phyloP scores from a whole-genome alignment of 2,888 invertebrate genomes.

The Torymus auratus region DNA sequence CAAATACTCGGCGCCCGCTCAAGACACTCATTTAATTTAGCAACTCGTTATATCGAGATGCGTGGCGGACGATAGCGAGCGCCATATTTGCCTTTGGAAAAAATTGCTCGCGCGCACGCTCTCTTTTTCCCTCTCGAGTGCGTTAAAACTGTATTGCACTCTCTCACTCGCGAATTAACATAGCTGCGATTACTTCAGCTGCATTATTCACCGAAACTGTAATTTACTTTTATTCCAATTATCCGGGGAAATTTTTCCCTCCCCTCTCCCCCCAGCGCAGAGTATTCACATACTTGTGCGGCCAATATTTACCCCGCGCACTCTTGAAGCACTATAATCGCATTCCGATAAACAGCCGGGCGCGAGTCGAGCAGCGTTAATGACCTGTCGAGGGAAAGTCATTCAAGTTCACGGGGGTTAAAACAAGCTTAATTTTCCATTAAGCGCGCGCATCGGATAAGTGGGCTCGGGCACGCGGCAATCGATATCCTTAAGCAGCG shows the following conservation, averaged over 20 bases:
- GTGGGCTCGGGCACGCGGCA: background rate
- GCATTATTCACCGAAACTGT: background rate
- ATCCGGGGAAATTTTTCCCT: background rate
- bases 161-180: no score
- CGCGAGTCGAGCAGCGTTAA: background rate
- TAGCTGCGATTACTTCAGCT: no score
- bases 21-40: slow-evolving; percentile 2
- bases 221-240: background rate
- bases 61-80: no score
- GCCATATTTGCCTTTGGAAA: no score
- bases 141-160: no score
- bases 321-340: no score
- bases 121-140: no score
- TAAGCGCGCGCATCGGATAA: background rate
- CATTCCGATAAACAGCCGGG: background rate
- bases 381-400: slow-evolving; percentile 1
- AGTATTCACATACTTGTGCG: no score
- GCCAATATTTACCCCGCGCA: no score
- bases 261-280: no score
- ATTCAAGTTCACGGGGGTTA: slow-evolving; percentile 15
- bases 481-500: slow-evolving; percentile 31
- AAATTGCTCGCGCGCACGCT: no score
- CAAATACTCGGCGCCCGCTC: background rate
- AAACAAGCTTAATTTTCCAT: slow-evolving; percentile 31
- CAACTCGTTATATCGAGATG: background rate